Conservation (phyloP, 2,797 vertebrate genomes). For the Coregonus ussuriensis region DNA sequence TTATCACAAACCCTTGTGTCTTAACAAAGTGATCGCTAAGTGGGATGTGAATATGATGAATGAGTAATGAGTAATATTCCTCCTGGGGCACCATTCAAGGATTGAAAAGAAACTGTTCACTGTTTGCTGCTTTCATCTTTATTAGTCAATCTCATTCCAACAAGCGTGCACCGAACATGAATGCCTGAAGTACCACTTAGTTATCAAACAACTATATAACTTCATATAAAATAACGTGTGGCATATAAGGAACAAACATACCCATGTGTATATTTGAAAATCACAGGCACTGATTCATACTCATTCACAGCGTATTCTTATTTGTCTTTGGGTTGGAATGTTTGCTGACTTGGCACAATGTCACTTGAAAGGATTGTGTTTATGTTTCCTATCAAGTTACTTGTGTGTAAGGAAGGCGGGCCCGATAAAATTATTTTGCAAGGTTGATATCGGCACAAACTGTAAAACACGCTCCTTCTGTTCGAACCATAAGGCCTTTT, state of each 20-base stretch:
- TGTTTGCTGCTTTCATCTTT: not conserved
- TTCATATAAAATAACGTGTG: not conserved
- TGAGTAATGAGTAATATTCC: not conserved
- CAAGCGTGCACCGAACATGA: not conserved
- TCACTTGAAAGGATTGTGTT: not conserved
- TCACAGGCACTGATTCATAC: constrained; percentile 2
- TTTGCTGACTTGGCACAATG: constrained; percentile 21
- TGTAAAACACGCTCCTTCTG: not conserved
- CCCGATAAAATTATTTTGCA: not conserved
- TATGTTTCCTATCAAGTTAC: constrained; percentile 19
- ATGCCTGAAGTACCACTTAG: not conserved
- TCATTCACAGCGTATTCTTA: not conserved
- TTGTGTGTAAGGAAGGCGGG: constrained; percentile 20
- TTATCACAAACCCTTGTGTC: too few species aligned
- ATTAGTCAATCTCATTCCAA: not conserved
- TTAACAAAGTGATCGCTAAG: too few species aligned
- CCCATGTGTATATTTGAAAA: not conserved
- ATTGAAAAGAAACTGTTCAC: not conserved
- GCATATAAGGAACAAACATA: not conserved
- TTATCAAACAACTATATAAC: not conserved
- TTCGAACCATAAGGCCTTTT: not conserved
- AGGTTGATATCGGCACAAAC: not conserved
- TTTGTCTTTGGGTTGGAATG: constrained; percentile 5
- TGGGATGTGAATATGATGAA: not conserved
- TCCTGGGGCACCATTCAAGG: not conserved